These are phyloP conservation scores for Microchrysa polita DNA, from an alignment of 2,888 invertebrate species.

Conservation along the genomic window DNA sequence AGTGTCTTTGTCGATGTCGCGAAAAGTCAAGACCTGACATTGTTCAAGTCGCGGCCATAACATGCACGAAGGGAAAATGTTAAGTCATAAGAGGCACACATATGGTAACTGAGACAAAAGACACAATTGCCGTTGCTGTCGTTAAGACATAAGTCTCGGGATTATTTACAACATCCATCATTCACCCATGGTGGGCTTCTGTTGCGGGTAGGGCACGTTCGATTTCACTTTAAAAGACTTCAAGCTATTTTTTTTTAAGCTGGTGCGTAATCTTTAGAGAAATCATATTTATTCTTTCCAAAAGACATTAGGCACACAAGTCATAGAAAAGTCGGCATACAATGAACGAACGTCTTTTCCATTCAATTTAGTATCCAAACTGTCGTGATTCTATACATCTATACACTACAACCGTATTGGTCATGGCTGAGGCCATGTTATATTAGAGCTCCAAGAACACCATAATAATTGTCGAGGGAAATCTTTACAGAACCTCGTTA, in stretches of 20 bases:
- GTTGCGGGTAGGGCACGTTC: constrained; percentile 6
- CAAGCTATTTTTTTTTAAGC: too few species aligned
- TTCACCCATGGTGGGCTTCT: constrained; percentile 19
- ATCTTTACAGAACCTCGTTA: constrained; percentile 8
- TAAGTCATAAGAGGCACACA: not conserved
- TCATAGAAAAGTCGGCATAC: too few species aligned
- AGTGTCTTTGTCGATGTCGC: constrained; percentile 31
- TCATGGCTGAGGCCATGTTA: not conserved
- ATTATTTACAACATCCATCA: not conserved
- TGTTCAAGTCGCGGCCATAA: constrained; percentile 5
- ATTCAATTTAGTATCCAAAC: not conserved
- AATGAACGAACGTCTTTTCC: too few species aligned
- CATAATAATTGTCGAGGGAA: not conserved
- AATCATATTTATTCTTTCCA: too few species aligned
- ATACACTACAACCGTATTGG: too few species aligned
- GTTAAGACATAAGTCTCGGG: constrained; percentile 6
- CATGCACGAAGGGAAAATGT: not conserved
- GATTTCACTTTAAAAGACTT: not conserved
- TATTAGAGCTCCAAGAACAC: not conserved
- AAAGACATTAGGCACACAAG: too few species aligned
- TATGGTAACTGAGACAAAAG: not conserved
- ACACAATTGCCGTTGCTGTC: constrained; percentile 6
- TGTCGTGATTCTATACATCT: not conserved
- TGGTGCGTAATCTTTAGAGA: too few species aligned
- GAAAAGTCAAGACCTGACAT: constrained; percentile 29